Conservation (phyloP, 2,888 invertebrate genomes). For the Myathropa florea region DNA sequence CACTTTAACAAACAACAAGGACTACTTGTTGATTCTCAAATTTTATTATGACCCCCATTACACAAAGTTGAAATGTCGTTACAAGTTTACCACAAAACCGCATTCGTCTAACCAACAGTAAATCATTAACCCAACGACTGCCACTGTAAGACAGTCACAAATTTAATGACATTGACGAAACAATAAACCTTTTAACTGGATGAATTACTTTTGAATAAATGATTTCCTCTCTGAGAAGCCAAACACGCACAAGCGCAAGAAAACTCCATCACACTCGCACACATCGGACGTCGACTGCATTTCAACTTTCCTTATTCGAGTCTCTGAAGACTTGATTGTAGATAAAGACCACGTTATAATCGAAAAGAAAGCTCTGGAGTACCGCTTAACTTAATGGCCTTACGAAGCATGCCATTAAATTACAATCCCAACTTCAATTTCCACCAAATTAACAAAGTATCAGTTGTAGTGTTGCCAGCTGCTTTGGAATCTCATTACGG, state of each 20-base stretch:
- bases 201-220: neutral
- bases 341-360: neutral
- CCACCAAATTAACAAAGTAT: neutral
- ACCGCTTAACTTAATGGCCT: neutral
- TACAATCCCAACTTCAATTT: neutral
- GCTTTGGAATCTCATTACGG: too few species aligned
- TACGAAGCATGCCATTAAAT: neutral
- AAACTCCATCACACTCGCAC: neutral
- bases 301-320: neutral
- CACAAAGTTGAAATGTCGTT: neutral
- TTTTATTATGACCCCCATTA: neutral
- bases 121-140: neutral
- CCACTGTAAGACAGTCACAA: neutral
- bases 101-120: neutral
- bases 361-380: neutral
- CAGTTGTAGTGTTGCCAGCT: neutral
- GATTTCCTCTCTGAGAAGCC: neutral
- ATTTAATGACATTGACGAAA: neutral
- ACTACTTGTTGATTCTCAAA: neutral
- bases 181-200: neutral
- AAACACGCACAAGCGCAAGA: neutral
- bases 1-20: neutral
- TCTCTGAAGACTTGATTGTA: neutral
- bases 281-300: too few species aligned
- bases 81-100: neutral